These are phyloP conservation scores for Taphrorychus bicolor DNA, from an alignment of 2,888 invertebrate genomes.

Conservation along the genomic window DNA sequence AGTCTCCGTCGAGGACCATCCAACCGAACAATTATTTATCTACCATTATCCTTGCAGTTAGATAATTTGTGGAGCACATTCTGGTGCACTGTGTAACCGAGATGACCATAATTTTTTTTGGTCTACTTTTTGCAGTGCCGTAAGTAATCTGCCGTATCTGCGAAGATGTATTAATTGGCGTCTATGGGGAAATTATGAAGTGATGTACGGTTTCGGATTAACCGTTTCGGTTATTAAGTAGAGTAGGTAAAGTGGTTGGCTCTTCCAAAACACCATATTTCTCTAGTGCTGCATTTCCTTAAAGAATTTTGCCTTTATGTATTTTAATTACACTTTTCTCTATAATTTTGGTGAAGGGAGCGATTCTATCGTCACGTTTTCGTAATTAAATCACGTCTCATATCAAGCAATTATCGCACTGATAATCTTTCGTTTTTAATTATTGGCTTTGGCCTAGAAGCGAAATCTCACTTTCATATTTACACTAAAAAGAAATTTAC, in stretches of 20 bases:
- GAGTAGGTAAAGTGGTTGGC: conserved; percentile 8
- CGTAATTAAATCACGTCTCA: not conserved
- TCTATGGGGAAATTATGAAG: not conserved
- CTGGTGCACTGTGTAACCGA: not conserved
- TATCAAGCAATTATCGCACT: not conserved
- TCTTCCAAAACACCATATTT: not conserved
- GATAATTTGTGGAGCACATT: not conserved
- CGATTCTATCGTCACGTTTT: not conserved
- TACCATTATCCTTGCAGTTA: not conserved
- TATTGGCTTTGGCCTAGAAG: not conserved
- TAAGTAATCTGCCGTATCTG: not conserved
- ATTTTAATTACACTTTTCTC: not conserved
- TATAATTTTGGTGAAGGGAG: not conserved
- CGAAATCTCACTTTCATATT: not conserved
- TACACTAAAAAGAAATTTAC: not conserved
- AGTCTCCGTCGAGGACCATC: not conserved
- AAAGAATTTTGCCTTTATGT: not conserved
- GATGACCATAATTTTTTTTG: not conserved
- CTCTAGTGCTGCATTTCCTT: not conserved
- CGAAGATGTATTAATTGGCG: not conserved
- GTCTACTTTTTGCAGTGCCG: not conserved
- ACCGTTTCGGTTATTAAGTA: conserved; percentile 7
- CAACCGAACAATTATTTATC: not conserved
- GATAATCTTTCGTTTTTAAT: not conserved
- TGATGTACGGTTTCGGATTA: not conserved